Percentiles rank a stretch among this genome's conserved stretches.
Evolutionary conservation across 2,797 vertebrate species (phyloP).

Genomic region (Clangula hyemalis): DNA sequence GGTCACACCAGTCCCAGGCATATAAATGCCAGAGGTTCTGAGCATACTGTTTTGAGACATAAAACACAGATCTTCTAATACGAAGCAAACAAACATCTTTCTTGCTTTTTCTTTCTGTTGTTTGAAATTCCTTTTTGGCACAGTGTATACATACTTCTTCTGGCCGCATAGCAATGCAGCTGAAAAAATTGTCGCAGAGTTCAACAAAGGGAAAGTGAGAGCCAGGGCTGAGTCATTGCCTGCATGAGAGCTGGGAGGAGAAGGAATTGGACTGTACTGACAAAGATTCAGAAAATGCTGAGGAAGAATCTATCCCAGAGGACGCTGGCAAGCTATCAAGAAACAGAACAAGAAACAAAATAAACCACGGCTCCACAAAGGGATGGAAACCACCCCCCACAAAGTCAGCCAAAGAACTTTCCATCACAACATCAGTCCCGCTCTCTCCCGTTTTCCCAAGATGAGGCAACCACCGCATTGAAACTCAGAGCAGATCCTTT

Average conservation of each 20-base stretch:
- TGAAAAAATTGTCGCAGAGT: conserved; percentile 70
- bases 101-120: conserved; percentile 45
- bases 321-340: conserved; percentile 16
- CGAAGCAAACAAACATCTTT: neutral
- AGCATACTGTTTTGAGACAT: neutral
- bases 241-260: conserved; percentile 20
- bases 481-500: neutral
- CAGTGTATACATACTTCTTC: neutral
- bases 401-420: conserved; percentile 67
- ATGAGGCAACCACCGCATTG: neutral
- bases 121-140: conserved; percentile 38
- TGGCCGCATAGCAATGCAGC: conserved; percentile 33
- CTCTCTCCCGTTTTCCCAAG: conserved; percentile 53
- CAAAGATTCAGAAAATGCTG: conserved; percentile 50
- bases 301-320: conserved; percentile 61
- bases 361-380: conserved; percentile 56
- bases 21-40: neutral
- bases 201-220: conserved; percentile 68
- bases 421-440: conserved; percentile 31
- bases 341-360: conserved; percentile 58
- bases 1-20: neutral
- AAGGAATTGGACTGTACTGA: neutral
- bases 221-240: conserved; percentile 48
- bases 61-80: neutral
- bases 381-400: conserved; percentile 1